phyloP scores from a whole-genome alignment of 2,888 invertebrate genomes.

The Lymantria dispar region DNA sequence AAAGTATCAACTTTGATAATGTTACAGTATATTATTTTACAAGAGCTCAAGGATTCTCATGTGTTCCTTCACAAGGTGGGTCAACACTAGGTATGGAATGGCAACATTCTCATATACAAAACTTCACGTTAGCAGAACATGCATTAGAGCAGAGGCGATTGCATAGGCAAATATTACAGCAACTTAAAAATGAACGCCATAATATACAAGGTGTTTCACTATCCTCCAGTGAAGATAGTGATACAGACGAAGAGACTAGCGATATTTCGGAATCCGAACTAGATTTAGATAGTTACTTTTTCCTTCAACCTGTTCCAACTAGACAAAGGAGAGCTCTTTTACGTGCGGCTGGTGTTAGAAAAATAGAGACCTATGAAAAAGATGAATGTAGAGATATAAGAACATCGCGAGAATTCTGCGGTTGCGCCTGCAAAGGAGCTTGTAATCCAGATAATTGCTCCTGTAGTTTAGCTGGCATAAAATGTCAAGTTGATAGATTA shows the following conservation, averaged over 20 bases:
- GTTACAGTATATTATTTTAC: slow-evolving; percentile 98
- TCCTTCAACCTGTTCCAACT: slow-evolving; percentile 95
- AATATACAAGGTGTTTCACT: slow-evolving; percentile 76
- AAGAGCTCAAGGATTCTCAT: slow-evolving; percentile 94
- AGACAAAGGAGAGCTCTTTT: slow-evolving; percentile 93
- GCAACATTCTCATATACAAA: slow-evolving; percentile 85
- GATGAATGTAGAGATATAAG: slow-evolving; percentile 96
- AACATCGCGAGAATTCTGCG: slow-evolving; percentile 95
- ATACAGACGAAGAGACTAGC: slow-evolving; percentile 92
- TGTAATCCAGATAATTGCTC: slow-evolving; percentile 98
- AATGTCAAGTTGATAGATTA: slow-evolving; percentile 97
- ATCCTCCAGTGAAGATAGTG: slow-evolving; percentile 92
- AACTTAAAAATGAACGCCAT: slow-evolving; percentile 87
- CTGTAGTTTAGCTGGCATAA: slow-evolving; percentile 96
- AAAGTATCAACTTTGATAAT: slow-evolving; percentile 93
- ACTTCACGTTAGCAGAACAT: slow-evolving; percentile 93
- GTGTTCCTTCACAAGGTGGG: slow-evolving; percentile 94
- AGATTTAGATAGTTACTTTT: slow-evolving; percentile 94
- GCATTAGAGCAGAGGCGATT: slow-evolving; percentile 93
- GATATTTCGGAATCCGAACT: slow-evolving; percentile 92
- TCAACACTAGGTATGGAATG: slow-evolving; percentile 97
- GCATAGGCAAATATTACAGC: slow-evolving; percentile 90
- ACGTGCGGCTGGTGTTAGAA: slow-evolving; percentile 95
- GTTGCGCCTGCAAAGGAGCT: slow-evolving; percentile 94
- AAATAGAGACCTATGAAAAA: slow-evolving; percentile 96